Evolutionary conservation across 2,797 vertebrate genomes (phyloP).

Genomic region (Phylloscopus collybita): DNA sequence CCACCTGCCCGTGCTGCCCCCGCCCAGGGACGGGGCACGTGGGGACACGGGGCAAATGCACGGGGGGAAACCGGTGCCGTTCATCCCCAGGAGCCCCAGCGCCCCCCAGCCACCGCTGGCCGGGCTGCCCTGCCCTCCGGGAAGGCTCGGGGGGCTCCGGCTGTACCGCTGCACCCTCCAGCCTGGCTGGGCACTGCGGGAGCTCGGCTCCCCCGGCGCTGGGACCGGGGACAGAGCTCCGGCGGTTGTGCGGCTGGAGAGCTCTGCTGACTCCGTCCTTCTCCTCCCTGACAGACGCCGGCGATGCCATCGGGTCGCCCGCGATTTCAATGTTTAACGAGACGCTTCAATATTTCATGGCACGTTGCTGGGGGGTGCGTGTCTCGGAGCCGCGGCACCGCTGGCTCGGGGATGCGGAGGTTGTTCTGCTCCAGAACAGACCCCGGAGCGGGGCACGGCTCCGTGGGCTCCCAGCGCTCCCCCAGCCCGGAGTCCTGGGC

Average conservation of each 20-base stretch:
- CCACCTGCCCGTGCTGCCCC: neutral
- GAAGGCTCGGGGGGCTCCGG: neutral
- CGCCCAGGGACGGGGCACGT: accelerated
- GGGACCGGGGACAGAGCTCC: accelerated
- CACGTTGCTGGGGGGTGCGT: accelerated
- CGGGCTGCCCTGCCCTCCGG: too few relatives aligned
- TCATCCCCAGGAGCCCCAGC: accelerated
- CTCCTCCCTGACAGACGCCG: neutral
- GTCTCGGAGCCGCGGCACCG: accelerated
- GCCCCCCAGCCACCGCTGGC: neutral
- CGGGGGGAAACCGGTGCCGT: accelerated
- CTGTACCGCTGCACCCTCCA: neutral
- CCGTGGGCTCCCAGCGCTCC: accelerated
- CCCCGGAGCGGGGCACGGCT: accelerated
- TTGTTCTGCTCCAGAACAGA: neutral
- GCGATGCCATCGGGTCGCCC: neutral
- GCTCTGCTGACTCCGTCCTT: neutral
- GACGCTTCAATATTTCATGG: neutral
- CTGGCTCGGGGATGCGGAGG: accelerated
- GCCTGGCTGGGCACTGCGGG: accelerated
- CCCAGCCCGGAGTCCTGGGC: neutral
- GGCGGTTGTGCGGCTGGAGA: neutral
- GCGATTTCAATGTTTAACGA: neutral
- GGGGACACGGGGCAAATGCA: accelerated
- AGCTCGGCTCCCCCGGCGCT: neutral